Percentiles rank a stretch among this genome's conserved stretches.
phyloP scores from a whole-genome alignment of 1,140 invertebrate genomes.

The Cyclargus thomasi region DNA sequence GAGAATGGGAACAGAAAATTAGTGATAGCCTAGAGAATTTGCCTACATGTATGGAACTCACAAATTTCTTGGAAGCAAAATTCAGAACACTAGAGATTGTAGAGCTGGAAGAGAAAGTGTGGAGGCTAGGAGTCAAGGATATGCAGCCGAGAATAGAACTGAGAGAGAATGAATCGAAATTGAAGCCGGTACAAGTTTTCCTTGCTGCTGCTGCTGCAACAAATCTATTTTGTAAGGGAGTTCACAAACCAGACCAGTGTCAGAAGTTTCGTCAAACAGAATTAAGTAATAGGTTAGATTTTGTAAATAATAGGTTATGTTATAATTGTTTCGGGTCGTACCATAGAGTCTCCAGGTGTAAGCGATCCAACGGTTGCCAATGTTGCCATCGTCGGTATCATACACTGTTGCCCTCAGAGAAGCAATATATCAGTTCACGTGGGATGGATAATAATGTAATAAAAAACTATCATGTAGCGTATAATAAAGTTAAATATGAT shows the following conservation, averaged over 20 bases:
- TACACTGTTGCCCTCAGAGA: too few species aligned
- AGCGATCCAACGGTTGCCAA: too few species aligned
- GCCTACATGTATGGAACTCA: background rate
- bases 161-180: background rate
- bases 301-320: conserved; percentile 25
- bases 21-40: conserved; percentile 3
- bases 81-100: conserved; percentile 13
- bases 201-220: background rate
- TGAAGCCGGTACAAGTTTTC: too few species aligned
- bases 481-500: too few species aligned
- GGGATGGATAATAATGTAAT: too few species aligned
- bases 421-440: too few species aligned
- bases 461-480: too few species aligned
- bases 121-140: background rate
- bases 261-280: conserved; percentile 21
- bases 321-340: conserved; percentile 31
- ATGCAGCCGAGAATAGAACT: background rate
- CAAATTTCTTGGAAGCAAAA: background rate
- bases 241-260: conserved; percentile 20
- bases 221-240: conserved; percentile 21
- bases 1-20: conserved; percentile 23
- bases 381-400: too few species aligned
- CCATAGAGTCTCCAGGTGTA: too few species aligned
- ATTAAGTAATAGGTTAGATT: conserved; percentile 19
- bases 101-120: background rate